Conservation (phyloP, 2,888 invertebrate genomes). For the Standfussiana lucernea region DNA sequence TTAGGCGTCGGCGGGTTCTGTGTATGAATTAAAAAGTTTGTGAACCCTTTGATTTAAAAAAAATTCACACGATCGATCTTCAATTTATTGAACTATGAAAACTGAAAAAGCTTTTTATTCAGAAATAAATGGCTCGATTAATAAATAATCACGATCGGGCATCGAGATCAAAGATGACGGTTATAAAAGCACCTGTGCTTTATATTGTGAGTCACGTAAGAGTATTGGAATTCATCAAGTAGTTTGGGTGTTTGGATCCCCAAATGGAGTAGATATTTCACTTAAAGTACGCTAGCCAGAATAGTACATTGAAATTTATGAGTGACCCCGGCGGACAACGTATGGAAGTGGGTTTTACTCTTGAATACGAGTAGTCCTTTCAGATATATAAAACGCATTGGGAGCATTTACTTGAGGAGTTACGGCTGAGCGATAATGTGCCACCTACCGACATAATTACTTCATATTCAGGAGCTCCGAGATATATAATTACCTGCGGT, state of each 20-base stretch:
- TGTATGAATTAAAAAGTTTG: not conserved
- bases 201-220: conserved; percentile 74
- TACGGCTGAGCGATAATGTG: conserved; percentile 47
- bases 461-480: conserved; percentile 38
- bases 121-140: conserved; percentile 25
- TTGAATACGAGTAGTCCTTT: conserved; percentile 77
- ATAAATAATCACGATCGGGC: conserved; percentile 23
- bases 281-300: conserved; percentile 85
- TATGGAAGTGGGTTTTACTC: conserved; percentile 78
- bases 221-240: conserved; percentile 84
- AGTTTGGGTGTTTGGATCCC: conserved; percentile 82
- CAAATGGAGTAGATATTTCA: conserved; percentile 87
- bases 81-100: not conserved
- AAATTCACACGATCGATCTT: not conserved
- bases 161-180: conserved; percentile 51
- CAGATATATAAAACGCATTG: conserved; percentile 80
- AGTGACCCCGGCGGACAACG: conserved; percentile 83
- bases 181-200: conserved; percentile 56
- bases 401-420: conserved; percentile 71
- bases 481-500: conserved; percentile 63
- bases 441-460: conserved; percentile 48
- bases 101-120: not conserved
- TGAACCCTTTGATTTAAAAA: fast-evolving
- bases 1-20: not conserved
- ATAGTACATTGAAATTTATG: conserved; percentile 87